Evolutionary conservation across 2,797 vertebrate genomes (phyloP).

Genomic region (Pterois miles): DNA sequence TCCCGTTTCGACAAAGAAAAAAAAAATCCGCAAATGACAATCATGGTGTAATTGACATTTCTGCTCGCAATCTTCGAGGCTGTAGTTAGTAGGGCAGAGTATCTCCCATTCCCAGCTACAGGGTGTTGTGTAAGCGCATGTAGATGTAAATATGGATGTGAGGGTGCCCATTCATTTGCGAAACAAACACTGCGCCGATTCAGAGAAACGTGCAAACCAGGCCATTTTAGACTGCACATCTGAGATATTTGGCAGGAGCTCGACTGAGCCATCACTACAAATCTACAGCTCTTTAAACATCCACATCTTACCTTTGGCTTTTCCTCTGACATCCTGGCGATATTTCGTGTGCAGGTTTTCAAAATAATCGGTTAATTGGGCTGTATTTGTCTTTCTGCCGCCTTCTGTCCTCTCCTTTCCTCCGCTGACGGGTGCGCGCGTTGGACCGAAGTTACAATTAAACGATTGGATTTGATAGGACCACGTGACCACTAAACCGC

Average conservation of each 20-base stretch:
- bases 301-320: constrained; percentile 90
- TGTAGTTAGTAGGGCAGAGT: fast-evolving
- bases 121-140: fast-evolving
- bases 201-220: constrained; percentile 81
- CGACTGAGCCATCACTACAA: neutral
- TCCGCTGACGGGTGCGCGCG: constrained; percentile 86
- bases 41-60: constrained; percentile 27
- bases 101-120: fast-evolving
- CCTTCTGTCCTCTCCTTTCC: constrained; percentile 80
- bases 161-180: constrained; percentile 79
- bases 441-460: constrained; percentile 72
- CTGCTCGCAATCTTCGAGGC: neutral
- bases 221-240: constrained; percentile 80
- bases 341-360: constrained; percentile 55
- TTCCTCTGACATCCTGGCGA: constrained; percentile 89
- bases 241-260: constrained; percentile 39
- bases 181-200: constrained; percentile 84
- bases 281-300: neutral
- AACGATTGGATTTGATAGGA: constrained; percentile 73
- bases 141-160: neutral
- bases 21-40: constrained; percentile 78
- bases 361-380: constrained; percentile 30
- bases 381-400: constrained; percentile 67
- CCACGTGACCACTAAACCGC: constrained; percentile 79
- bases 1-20: constrained; percentile 82